phyloP scores from a whole-genome alignment of 1,140 invertebrate species.

The Drosophila suzukii region DNA sequence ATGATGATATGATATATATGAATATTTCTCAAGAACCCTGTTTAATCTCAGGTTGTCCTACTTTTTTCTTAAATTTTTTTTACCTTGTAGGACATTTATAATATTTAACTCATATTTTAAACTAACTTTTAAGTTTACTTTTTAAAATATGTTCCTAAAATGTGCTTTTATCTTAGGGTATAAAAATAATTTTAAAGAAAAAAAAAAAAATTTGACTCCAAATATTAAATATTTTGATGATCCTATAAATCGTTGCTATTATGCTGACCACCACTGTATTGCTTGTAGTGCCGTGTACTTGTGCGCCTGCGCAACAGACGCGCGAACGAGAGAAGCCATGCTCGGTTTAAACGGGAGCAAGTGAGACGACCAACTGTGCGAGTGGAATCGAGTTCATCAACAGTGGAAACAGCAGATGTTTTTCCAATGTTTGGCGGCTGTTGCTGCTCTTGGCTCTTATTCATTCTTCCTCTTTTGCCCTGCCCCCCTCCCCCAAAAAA shows the following conservation, averaged over 20 bases:
- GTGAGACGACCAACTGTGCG: conserved; percentile 19
- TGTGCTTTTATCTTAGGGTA: too few relatives aligned
- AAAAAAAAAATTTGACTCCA: neutral
- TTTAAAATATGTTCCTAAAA: neutral
- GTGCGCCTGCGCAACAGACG: conserved; percentile 81
- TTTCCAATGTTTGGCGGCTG: conserved; percentile 79
- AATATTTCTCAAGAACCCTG: too few relatives aligned
- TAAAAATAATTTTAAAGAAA: neutral
- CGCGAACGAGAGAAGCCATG: conserved; percentile 40
- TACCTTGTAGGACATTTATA: neutral
- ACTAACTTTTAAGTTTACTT: neutral
- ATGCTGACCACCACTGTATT: conserved; percentile 7
- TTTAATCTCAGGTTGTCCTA: too few relatives aligned
- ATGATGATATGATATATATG: too few relatives aligned
- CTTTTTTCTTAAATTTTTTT: neutral
- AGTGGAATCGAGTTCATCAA: conserved; percentile 79
- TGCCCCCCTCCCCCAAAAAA: conserved; percentile 10
- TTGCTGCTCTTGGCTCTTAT: conserved; percentile 44
- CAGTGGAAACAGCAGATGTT: conserved; percentile 71
- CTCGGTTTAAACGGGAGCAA: conserved; percentile 9
- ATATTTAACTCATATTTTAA: neutral
- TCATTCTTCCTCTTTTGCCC: conserved; percentile 13
- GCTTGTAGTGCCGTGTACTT: conserved; percentile 39
- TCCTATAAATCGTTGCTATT: neutral
- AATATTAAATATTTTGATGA: neutral